Conservation (phyloP, 2,888 invertebrate genomes). For the Brachyopa scutellaris region DNA sequence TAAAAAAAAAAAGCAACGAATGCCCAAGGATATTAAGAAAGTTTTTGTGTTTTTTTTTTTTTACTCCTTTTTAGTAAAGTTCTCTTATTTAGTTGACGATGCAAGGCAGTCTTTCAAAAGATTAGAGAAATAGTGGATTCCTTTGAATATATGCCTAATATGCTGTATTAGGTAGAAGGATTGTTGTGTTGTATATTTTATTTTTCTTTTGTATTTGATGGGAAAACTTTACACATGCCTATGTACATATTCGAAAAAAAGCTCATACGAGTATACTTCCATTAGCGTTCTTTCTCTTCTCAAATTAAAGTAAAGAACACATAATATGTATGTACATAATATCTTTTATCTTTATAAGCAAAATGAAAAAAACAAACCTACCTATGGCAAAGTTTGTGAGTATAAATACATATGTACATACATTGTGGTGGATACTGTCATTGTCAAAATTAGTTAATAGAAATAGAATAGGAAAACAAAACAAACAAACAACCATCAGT, state of each 20-base stretch:
- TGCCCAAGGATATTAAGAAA: conserved; percentile 29
- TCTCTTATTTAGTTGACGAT: conserved; percentile 28
- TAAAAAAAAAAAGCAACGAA: too few species aligned
- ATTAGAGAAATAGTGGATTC: background rate
- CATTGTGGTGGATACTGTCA: too few species aligned
- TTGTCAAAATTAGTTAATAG: too few species aligned
- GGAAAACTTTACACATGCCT: background rate
- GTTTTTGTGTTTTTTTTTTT: too few species aligned
- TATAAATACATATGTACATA: too few species aligned
- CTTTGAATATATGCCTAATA: background rate
- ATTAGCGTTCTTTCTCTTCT: background rate
- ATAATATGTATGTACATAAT: too few species aligned
- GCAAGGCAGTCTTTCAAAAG: conserved; percentile 9
- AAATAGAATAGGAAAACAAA: too few species aligned
- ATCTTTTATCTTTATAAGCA: too few species aligned
- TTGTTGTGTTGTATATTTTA: conserved; percentile 2
- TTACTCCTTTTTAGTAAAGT: conserved; percentile 7
- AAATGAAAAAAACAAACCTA: too few species aligned
- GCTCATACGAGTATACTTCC: background rate
- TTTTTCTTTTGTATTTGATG: background rate
- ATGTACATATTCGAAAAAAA: too few species aligned
- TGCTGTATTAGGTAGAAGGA: conserved; percentile 6
- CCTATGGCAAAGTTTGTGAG: too few species aligned
- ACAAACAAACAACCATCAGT: too few species aligned
- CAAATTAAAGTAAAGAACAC: background rate